Evolutionary conservation across 1,140 invertebrate genomes (phyloP).

Genomic region (Melitaea cinxia): DNA sequence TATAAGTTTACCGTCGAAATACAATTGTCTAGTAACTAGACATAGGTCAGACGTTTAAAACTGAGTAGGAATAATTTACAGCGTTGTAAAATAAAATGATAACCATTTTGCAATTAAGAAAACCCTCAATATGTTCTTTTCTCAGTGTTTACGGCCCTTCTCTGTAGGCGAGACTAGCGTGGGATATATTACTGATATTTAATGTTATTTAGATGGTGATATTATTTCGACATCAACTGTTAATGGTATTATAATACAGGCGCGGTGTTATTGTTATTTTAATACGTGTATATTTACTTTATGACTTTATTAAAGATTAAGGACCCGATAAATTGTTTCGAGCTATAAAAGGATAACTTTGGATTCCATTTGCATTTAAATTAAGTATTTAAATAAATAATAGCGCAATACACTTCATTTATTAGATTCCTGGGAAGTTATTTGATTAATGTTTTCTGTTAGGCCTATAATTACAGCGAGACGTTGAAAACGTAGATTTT

Average conservation of each 20-base stretch:
- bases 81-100: no score
- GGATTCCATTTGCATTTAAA: slow-evolving; percentile 30
- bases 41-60: no score
- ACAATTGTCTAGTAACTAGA: no score
- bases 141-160: no score
- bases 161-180: not conserved
- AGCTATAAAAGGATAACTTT: slow-evolving; percentile 28
- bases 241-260: slow-evolving; percentile 8
- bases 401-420: slow-evolving; percentile 22
- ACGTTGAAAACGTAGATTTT: not conserved
- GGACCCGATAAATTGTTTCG: slow-evolving; percentile 21
- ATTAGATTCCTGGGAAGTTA: slow-evolving; percentile 27
- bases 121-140: no score
- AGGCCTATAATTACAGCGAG: not conserved
- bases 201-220: slow-evolving; percentile 2
- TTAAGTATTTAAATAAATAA: slow-evolving; percentile 33
- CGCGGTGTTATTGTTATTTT: slow-evolving; percentile 11
- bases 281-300: slow-evolving; percentile 10
- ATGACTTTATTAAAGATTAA: slow-evolving; percentile 27
- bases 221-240: not conserved
- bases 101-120: no score
- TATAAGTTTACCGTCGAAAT: no score
- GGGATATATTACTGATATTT: not conserved
- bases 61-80: no score
- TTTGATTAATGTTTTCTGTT: slow-evolving; percentile 23